Conservation (phyloP, 2,888 invertebrate genomes). For the Alloscopus bannaensis region DNA sequence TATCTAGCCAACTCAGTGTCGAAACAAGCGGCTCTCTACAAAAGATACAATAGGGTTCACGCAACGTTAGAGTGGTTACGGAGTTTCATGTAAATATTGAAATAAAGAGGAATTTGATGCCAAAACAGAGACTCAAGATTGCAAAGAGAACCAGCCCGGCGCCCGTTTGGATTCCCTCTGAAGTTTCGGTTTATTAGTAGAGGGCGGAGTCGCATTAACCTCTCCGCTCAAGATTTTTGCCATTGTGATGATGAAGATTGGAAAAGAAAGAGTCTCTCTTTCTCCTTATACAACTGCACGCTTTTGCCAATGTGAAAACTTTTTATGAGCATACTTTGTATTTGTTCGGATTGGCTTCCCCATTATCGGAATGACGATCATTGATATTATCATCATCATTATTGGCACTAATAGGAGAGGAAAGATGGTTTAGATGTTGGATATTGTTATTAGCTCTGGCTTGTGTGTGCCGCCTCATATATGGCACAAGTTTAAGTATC, state of each 20-base stretch:
- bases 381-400: conserved; percentile 19
- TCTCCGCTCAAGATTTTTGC: conserved; percentile 5
- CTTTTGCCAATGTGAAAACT: not conserved
- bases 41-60: not conserved
- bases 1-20: too few relatives aligned
- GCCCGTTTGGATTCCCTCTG: conserved; percentile 13
- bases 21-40: too few relatives aligned
- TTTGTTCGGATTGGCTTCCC: conserved; percentile 27
- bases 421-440: conserved; percentile 20
- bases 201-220: conserved; percentile 38
- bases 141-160: conserved; percentile 18
- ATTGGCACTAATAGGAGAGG: conserved; percentile 20
- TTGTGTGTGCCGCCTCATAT: too few relatives aligned
- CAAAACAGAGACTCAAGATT: not conserved
- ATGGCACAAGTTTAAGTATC: too few relatives aligned
- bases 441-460: conserved; percentile 19
- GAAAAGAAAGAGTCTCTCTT: too few relatives aligned
- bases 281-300: not conserved
- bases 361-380: conserved; percentile 24
- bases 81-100: not conserved
- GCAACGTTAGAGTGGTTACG: not conserved
- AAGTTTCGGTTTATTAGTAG: conserved; percentile 32
- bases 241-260: conserved; percentile 9
- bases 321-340: not conserved
- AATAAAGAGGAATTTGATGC: not conserved